Percentiles rank a stretch among this genome's conserved stretches.
Conservation (phyloP, 2,113 vertebrate species). For the Toxotes jaculatrix region DNA sequence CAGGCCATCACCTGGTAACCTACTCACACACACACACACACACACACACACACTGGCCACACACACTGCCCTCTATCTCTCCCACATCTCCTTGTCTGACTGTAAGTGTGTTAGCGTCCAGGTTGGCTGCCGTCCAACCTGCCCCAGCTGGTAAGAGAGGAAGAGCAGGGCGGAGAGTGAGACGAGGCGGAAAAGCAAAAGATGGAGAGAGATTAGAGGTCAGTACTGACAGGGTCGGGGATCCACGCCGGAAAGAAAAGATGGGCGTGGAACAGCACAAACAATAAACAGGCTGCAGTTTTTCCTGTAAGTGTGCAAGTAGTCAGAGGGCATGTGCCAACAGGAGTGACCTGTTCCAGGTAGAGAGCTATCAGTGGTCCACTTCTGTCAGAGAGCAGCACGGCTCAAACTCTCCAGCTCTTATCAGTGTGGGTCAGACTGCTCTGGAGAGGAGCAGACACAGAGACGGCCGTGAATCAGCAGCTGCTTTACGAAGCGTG, state of each 20-base stretch:
- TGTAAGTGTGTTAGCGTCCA: conserved; percentile 55
- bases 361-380: conserved; percentile 39
- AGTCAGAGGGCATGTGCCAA: conserved; percentile 24
- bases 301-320: conserved; percentile 43
- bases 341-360: conserved; percentile 40
- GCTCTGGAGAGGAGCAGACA: conserved; percentile 41
- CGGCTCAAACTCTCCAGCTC: conserved; percentile 22
- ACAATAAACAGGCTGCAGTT: conserved; percentile 50
- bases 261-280: conserved; percentile 47
- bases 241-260: conserved; percentile 48
- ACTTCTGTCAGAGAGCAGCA: conserved; percentile 20
- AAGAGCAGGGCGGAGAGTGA: conserved; percentile 48
- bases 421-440: conserved; percentile 59
- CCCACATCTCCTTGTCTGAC: conserved; percentile 47
- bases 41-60: conserved; percentile 26
- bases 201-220: conserved; percentile 73
- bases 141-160: conserved; percentile 55
- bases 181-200: conserved; percentile 54
- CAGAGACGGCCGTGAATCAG: conserved; percentile 60
- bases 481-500: conserved; percentile 41
- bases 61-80: conserved; percentile 41
- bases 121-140: conserved; percentile 58
- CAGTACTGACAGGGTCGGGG: conserved; percentile 50
- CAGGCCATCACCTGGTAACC: conserved; percentile 80
- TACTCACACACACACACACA: conserved; percentile 34